A percentile compares a stretch with the other conserved stretches of the same genome.
Evolutionary conservation across 2,113 vertebrate species (phyloP).

Genomic region (Ictalurus punctatus): DNA sequence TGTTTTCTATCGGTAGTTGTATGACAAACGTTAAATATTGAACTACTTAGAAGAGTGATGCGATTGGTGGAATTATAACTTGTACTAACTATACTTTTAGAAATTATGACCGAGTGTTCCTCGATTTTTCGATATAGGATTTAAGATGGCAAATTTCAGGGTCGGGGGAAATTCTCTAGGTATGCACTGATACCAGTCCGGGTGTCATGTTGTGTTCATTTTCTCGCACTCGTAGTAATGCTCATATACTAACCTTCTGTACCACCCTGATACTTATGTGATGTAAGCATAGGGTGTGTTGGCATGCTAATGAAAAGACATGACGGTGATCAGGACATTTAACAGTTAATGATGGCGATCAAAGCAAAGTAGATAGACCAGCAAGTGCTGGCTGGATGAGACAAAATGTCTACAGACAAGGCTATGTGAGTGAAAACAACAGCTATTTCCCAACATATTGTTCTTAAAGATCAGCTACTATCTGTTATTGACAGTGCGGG

Average conservation of each 20-base stretch:
- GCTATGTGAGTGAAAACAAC: not conserved
- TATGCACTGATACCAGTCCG: no score
- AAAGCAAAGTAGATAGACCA: no score
- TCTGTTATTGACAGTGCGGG: not conserved
- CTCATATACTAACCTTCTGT: not conserved
- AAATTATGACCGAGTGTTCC: not conserved
- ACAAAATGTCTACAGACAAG: not conserved
- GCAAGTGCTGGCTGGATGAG: no score
- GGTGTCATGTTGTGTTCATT: not conserved
- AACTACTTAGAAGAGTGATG: not conserved
- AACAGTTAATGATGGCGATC: no score
- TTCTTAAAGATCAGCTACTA: no score
- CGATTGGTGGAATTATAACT: not conserved
- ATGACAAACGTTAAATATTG: not conserved
- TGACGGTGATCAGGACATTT: not conserved
- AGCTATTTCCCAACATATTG: not conserved
- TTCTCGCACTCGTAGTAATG: not conserved
- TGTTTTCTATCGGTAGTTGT: not conserved
- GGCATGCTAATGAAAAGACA: not conserved
- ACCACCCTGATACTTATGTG: not conserved
- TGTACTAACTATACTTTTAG: not conserved
- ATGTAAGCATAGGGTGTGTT: not conserved
- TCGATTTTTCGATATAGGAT: no score
- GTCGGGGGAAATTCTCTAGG: no score
- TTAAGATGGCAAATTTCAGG: no score